A percentile compares a stretch with the other conserved stretches of the same genome.
Evolutionary conservation across 2,113 vertebrate genomes (phyloP).

Genomic region (Columba livia): DNA sequence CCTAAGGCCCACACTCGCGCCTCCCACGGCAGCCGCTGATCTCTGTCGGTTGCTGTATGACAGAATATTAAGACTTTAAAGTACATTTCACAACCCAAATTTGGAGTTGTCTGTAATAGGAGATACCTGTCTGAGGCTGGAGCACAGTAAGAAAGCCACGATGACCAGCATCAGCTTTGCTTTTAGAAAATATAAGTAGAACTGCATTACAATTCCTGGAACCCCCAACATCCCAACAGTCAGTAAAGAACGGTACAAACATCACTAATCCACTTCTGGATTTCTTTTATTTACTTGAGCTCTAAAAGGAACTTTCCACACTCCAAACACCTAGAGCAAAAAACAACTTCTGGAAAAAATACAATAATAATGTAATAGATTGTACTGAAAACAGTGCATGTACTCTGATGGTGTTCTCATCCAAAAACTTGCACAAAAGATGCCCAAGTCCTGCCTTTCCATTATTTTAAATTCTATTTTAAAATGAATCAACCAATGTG

Average conservation of each 20-base stretch:
- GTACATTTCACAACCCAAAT: background rate
- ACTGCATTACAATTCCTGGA: background rate
- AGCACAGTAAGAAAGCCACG: background rate
- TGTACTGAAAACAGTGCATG: background rate
- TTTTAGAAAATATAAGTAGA: background rate
- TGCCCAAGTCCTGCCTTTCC: background rate
- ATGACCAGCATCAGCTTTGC: background rate
- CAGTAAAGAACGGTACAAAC: background rate
- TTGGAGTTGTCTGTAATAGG: background rate
- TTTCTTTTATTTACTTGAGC: background rate
- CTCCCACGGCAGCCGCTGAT: background rate
- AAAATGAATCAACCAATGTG: too few species aligned
- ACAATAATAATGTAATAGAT: background rate
- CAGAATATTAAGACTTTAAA: background rate
- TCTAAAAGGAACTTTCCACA: background rate
- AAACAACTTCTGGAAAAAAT: background rate
- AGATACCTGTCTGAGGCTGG: background rate
- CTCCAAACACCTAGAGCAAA: background rate
- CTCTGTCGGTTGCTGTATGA: background rate
- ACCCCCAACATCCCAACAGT: background rate
- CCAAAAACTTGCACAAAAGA: background rate
- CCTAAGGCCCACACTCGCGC: background rate
- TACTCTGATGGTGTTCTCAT: background rate
- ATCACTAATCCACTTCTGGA: background rate
- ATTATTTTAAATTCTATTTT: background rate